Conservation (phyloP, 2,888 invertebrate genomes). For the Drosophila putrida region DNA sequence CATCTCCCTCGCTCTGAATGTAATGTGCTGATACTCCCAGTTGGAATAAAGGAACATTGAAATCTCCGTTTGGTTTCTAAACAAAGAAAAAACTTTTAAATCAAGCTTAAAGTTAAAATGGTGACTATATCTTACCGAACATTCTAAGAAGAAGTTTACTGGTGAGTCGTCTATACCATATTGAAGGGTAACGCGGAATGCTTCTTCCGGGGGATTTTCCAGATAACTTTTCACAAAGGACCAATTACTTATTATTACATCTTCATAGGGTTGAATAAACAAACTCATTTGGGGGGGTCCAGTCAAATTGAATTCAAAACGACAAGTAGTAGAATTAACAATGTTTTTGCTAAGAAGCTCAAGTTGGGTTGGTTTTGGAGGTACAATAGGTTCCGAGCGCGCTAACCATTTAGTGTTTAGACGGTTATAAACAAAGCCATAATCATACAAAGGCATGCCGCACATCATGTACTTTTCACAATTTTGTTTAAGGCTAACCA, state of each 20-base stretch:
- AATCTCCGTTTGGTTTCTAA: constrained; percentile 59
- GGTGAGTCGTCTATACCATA: constrained; percentile 69
- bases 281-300: constrained; percentile 76
- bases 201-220: constrained; percentile 24
- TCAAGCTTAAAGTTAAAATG: background rate
- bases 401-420: constrained; percentile 68
- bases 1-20: constrained; percentile 83
- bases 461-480: constrained; percentile 77
- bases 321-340: constrained; percentile 40
- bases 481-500: constrained; percentile 54
- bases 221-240: constrained; percentile 68
- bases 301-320: constrained; percentile 65
- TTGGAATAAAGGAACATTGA: constrained; percentile 77
- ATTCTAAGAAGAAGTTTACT: constrained; percentile 58
- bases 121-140: constrained; percentile 43
- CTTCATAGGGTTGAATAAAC: constrained; percentile 68
- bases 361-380: constrained; percentile 61
- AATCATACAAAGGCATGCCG: constrained; percentile 76
- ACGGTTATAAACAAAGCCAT: constrained; percentile 59
- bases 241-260: constrained; percentile 71
- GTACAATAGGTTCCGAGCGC: constrained; percentile 45
- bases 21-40: constrained; percentile 86
- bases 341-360: constrained; percentile 50
- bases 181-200: constrained; percentile 68
- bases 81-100: background rate